Percentiles rank a stretch among this genome's conserved stretches.
These are phyloP conservation scores for Cichladusa arquata DNA, from an alignment of 2,113 vertebrate genomes.

Conservation along the genomic window DNA sequence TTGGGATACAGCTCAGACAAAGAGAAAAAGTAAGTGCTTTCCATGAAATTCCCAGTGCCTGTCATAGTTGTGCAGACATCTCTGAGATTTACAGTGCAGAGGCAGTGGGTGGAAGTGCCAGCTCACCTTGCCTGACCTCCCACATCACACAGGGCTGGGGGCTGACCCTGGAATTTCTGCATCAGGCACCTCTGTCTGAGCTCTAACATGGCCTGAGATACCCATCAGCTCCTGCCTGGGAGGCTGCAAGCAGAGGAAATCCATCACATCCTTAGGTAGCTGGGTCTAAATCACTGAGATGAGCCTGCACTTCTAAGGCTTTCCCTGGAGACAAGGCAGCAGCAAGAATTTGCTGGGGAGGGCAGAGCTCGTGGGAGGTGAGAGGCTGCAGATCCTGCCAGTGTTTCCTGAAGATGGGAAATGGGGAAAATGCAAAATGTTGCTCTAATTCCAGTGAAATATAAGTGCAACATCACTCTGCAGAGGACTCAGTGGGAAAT, in stretches of 20 bases:
- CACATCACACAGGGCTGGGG: neutral
- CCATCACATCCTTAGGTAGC: conserved; percentile 35
- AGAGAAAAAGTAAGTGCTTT: neutral
- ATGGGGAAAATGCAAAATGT: neutral
- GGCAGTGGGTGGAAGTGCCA: neutral
- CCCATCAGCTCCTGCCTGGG: neutral
- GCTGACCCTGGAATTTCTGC: conserved; percentile 10
- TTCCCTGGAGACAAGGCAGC: neutral
- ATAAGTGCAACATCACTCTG: fast-evolving
- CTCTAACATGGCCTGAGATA: neutral
- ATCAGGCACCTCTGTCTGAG: neutral
- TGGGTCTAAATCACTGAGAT: conserved; percentile 54
- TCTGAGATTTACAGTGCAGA: neutral
- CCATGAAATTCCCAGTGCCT: neutral
- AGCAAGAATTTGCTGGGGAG: neutral
- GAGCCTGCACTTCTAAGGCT: conserved; percentile 7
- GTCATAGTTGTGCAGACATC: neutral
- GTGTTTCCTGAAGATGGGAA: neutral
- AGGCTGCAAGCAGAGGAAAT: neutral
- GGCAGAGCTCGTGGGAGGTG: neutral
- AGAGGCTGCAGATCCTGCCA: neutral
- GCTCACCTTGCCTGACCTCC: conserved; percentile 35
- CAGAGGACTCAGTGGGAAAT: neutral
- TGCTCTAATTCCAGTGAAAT: neutral
- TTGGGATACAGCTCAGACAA: neutral